Evolutionary conservation across 2,888 invertebrate genomes (phyloP).

Genomic region (Yponomeuta sedellus): DNA sequence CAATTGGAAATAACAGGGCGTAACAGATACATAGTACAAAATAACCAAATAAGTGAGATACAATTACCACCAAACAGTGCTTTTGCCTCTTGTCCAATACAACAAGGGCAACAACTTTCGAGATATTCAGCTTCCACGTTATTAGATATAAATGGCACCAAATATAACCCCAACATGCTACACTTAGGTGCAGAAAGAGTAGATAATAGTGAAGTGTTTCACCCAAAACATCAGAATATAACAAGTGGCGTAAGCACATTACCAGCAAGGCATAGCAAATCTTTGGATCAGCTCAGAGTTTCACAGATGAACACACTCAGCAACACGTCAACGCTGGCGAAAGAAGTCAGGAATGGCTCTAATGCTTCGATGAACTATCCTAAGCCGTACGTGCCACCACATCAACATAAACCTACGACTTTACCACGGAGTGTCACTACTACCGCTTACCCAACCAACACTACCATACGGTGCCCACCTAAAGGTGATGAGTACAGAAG

Average conservation of each 20-base stretch:
- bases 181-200: constrained; percentile 47
- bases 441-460: constrained; percentile 62
- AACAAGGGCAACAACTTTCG: constrained; percentile 69
- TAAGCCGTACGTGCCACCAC: constrained; percentile 56
- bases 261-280: constrained; percentile 87
- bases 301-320: constrained; percentile 56
- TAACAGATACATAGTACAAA: constrained; percentile 71
- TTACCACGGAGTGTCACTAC: constrained; percentile 69
- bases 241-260: constrained; percentile 72
- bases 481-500: constrained; percentile 76
- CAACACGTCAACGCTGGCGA: constrained; percentile 45
- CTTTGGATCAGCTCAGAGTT: constrained; percentile 85
- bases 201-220: constrained; percentile 48
- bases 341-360: constrained; percentile 55
- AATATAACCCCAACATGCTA: constrained; percentile 43
- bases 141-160: constrained; percentile 58
- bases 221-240: constrained; percentile 54
- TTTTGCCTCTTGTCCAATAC: constrained; percentile 61
- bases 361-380: constrained; percentile 66
- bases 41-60: constrained; percentile 72
- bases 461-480: constrained; percentile 55
- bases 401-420: constrained; percentile 69
- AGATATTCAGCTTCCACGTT: constrained; percentile 78
- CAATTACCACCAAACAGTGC: constrained; percentile 63
- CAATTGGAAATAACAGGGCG: constrained; percentile 67